Evolutionary conservation across 64 coral and sea anemone genomes (phyloP), one percentile per base, ranked within the genome.

Genomic region (Montipora capricornis): DNA sequence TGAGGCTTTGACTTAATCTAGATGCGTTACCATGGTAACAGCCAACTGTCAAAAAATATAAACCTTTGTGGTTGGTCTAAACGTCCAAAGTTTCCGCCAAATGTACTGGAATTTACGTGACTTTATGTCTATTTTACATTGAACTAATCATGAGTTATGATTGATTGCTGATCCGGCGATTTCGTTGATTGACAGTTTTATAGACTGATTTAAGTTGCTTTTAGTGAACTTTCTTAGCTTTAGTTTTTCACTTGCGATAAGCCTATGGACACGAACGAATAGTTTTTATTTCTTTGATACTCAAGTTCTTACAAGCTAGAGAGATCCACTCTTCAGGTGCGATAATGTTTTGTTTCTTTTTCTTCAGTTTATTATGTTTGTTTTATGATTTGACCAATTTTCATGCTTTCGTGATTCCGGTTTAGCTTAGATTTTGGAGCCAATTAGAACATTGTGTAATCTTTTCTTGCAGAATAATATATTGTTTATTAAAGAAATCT

Each of bases 201-300:
- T 73, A 73, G 68, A 19, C 14, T 73, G 68, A 73, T 73, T 73
- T 73, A 73, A 73, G 68, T 73, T 73, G 68, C 68, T 19, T 73
- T 73, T 73, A 19, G 68, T 73, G 68, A 73, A 22, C 68, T 73
- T 73, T 20, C 68, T 71, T 71, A 71, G 68, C 9, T 73, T 73
- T 73, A 73, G 68, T 73, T 73, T 73, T 73, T 17, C 68, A 73
- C 8, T 73, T 73, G 68, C 68, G 17, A 73, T 73, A 73, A 73
- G 68, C 68, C 5, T 73, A 73, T 73, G 68, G 68, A 24, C 68
- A 73, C 68, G 68, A 73, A 73, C 68, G 20, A 73, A 73, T 73
- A 73, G 53, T 57, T 57, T 57, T 57, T 57, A 37, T 57, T 5
- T 57, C 53, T 57, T 57, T 57, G 53, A 57, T 57, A 8, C 53